phyloP scores from a whole-genome alignment of 2,797 vertebrate species.

The Cryptoblepharus egeriae region DNA sequence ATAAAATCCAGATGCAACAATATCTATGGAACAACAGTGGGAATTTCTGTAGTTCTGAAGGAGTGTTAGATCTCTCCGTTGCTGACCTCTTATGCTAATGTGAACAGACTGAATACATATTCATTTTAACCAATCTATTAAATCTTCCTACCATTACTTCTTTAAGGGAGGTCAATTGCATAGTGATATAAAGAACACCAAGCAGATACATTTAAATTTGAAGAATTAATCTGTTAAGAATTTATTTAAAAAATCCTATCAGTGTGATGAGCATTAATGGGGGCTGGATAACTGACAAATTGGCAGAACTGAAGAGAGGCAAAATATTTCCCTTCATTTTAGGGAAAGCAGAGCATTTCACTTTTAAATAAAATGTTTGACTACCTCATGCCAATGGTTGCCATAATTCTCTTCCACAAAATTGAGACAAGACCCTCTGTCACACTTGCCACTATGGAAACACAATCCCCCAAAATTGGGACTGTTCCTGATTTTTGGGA shows the following conservation, averaged over 20 bases:
- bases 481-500: too few species aligned
- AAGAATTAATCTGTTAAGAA: not conserved
- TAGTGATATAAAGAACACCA: not conserved
- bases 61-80: too few species aligned
- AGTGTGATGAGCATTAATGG: not conserved
- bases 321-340: not conserved
- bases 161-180: not conserved
- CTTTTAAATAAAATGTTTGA: too few species aligned
- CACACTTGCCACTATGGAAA: too few species aligned
- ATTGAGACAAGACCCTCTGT: too few species aligned
- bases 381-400: too few species aligned
- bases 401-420: too few species aligned
- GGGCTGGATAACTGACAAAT: too few species aligned
- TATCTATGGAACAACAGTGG: not conserved
- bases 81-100: not conserved
- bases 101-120: not conserved
- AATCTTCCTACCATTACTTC: not conserved
- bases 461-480: too few species aligned
- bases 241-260: not conserved
- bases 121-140: too few species aligned
- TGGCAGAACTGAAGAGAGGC: not conserved
- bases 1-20: not conserved
- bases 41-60: not conserved
- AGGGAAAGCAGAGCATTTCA: not conserved
- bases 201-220: not conserved